Conservation (phyloP, 2,888 invertebrate species). For the Drosophila pseudotakahashii region DNA sequence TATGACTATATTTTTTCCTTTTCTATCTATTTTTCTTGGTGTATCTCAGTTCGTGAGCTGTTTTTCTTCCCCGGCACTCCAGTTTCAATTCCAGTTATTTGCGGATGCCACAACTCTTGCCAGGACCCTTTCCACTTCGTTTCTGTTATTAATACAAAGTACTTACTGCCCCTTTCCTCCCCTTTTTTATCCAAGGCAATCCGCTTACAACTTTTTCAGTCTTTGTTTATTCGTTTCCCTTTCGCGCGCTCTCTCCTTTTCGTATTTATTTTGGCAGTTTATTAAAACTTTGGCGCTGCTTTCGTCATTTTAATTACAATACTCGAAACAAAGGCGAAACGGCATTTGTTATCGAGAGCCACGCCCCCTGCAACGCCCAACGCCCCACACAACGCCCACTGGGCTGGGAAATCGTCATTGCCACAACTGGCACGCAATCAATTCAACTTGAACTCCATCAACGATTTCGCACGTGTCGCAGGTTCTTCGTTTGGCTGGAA, state of each 20-base stretch:
- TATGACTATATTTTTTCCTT: no score
- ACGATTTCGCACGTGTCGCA: conserved; percentile 55
- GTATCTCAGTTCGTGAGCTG: not conserved
- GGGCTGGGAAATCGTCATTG: conserved; percentile 44
- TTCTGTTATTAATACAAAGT: conserved; percentile 44
- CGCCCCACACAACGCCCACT: conserved; percentile 30
- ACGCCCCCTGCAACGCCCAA: conserved; percentile 32
- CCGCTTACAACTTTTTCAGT: conserved; percentile 43
- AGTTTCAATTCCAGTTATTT: conserved; percentile 58
- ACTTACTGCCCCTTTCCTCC: conserved; percentile 7
- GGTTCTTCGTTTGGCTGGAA: conserved; percentile 19
- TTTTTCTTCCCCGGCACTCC: conserved; percentile 31
- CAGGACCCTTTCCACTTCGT: conserved; percentile 12
- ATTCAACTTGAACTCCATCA: conserved; percentile 59
- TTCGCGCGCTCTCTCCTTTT: conserved; percentile 27
- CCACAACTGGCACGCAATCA: conserved; percentile 73
- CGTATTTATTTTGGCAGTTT: conserved; percentile 67
- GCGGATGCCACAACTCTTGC: conserved; percentile 39
- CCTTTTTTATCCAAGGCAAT: conserved; percentile 29
- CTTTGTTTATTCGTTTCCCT: conserved; percentile 32
- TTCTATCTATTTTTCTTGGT: not conserved
- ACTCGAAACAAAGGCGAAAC: conserved; percentile 30
- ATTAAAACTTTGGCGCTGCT: conserved; percentile 64
- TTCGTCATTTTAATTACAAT: conserved; percentile 74
- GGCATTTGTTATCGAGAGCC: conserved; percentile 37